Conservation (phyloP, 92 coral and sea anemone genomes). For the Palythoa grandis region DNA sequence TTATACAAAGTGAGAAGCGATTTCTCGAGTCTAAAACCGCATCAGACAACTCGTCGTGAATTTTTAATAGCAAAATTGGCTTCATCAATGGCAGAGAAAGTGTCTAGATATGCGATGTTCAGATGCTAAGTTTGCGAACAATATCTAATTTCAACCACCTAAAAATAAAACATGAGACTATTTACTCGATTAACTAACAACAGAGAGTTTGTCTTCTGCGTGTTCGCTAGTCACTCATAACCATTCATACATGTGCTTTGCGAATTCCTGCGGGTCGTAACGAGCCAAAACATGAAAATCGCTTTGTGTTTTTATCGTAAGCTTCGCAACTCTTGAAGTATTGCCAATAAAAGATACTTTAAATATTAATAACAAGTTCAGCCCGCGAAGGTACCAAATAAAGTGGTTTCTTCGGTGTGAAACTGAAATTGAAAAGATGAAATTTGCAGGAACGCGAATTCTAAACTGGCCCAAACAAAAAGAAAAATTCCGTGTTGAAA, state of each 20-base stretch:
- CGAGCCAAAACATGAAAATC: slow-evolving; percentile 42
- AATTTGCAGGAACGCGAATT: neutral
- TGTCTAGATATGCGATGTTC: neutral
- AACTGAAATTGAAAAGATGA: neutral
- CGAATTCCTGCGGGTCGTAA: slow-evolving; percentile 39
- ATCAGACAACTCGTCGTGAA: slow-evolving; percentile 29
- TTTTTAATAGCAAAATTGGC: slow-evolving; percentile 26
- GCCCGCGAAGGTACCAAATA: slow-evolving; percentile 7
- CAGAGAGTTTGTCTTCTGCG: neutral
- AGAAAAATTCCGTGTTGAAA: neutral
- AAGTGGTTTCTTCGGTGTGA: neutral
- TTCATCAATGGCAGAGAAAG: neutral
- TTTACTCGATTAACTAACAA: slow-evolving; percentile 27
- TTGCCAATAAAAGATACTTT: slow-evolving; percentile 36
- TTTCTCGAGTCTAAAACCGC: slow-evolving; percentile 35
- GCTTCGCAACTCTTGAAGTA: slow-evolving; percentile 31
- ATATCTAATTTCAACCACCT: slow-evolving; percentile 3
- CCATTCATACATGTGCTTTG: slow-evolving; percentile 33
- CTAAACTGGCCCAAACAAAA: neutral
- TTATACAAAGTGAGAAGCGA: slow-evolving; percentile 3
- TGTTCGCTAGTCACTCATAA: neutral
- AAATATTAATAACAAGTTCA: slow-evolving; percentile 36
- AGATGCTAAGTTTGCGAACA: neutral
- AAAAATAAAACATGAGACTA: neutral
- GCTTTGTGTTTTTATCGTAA: neutral